These are phyloP conservation scores for Zeus faber DNA, from an alignment of 2,113 vertebrate species.

Conservation along the genomic window DNA sequence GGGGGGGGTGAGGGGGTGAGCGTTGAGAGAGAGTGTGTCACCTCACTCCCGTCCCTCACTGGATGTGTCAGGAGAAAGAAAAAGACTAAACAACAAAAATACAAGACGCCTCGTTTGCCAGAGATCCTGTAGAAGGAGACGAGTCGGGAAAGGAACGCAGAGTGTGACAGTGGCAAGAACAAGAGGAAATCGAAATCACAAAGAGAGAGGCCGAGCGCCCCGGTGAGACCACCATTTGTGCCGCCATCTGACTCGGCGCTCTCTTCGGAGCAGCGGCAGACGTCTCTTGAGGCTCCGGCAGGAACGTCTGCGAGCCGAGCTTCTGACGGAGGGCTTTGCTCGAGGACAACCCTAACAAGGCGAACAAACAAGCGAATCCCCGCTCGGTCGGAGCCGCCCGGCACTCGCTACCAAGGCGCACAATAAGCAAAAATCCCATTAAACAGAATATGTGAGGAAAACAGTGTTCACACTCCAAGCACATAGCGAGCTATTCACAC, in stretches of 20 bases:
- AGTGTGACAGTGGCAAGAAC: no score
- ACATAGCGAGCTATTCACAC: conserved; percentile 42
- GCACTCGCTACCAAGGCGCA: conserved; percentile 53
- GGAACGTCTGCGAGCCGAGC: conserved; percentile 32
- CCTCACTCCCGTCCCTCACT: conserved; percentile 23
- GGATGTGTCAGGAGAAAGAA: conserved; percentile 24
- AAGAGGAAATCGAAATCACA: neutral
- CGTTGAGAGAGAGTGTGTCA: conserved; percentile 33
- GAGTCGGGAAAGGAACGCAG: conserved; percentile 24
- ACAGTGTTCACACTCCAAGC: conserved; percentile 44
- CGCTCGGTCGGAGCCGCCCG: conserved; percentile 45
- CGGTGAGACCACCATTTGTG: neutral
- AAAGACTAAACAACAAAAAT: conserved; percentile 25
- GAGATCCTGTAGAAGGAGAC: conserved; percentile 27
- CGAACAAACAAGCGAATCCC: conserved; percentile 48
- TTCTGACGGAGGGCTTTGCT: conserved; percentile 40
- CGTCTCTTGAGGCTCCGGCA: conserved; percentile 40
- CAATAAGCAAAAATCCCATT: conserved; percentile 52
- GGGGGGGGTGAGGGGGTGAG: conserved; percentile 6
- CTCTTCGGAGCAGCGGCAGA: conserved; percentile 43
- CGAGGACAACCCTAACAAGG: conserved; percentile 12
- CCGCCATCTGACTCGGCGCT: conserved; percentile 14
- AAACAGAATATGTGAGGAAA: conserved; percentile 49
- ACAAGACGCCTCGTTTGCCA: conserved; percentile 17
- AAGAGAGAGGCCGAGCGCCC: conserved; percentile 18